These are phyloP conservation scores for Camponotus pennsylvanicus DNA, from an alignment of 1,140 invertebrate genomes.

Conservation along the genomic window DNA sequence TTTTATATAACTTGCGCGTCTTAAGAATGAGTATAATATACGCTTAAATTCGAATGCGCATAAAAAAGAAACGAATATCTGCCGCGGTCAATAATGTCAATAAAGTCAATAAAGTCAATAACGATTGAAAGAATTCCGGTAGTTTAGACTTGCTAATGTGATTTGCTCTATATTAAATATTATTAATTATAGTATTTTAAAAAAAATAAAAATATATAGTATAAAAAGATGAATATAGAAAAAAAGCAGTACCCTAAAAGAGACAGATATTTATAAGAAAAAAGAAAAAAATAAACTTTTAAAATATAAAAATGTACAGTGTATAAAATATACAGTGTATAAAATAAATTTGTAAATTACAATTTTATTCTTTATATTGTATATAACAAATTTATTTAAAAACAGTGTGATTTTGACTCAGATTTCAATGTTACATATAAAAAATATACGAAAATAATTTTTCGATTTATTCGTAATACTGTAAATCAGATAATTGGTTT, in stretches of 20 bases:
- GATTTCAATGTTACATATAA: background rate
- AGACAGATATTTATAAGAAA: too few relatives aligned
- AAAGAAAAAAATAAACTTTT: too few relatives aligned
- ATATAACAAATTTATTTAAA: too few relatives aligned
- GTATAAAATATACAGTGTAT: too few relatives aligned
- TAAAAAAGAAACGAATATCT: background rate
- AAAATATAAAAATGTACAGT: too few relatives aligned
- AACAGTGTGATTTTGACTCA: too few relatives aligned
- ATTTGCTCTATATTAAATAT: background rate
- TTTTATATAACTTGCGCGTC: conserved; percentile 2
- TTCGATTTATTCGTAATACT: background rate
- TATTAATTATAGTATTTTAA: background rate
- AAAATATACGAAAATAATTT: conserved; percentile 10
- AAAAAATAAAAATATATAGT: background rate
- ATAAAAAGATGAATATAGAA: too few relatives aligned
- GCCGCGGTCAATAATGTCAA: background rate
- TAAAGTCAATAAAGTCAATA: background rate
- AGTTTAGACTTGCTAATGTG: background rate
- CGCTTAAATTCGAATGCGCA: background rate
- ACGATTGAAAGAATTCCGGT: background rate
- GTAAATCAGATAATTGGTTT: background rate
- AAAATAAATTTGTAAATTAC: too few relatives aligned
- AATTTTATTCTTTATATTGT: too few relatives aligned
- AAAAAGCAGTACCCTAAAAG: too few relatives aligned
- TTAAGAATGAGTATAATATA: background rate